Evolutionary conservation across 2,113 vertebrate genomes (phyloP).

Genomic region (Lepus timidus): DNA sequence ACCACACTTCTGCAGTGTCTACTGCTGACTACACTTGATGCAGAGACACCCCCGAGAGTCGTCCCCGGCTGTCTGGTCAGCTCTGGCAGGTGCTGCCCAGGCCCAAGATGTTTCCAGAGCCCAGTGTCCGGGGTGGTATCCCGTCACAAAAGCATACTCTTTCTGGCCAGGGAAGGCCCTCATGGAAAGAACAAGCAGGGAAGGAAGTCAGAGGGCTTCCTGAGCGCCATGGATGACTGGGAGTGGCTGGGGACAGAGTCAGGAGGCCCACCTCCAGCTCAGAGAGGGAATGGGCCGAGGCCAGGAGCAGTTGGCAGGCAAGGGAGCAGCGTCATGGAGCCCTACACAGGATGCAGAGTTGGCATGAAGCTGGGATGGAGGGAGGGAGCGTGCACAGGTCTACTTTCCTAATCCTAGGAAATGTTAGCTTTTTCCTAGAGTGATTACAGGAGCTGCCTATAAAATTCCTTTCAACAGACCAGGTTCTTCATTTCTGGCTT

Average conservation of each 20-base stretch:
- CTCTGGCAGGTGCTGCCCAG: neutral
- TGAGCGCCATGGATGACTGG: neutral
- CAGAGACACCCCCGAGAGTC: neutral
- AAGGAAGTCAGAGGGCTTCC: neutral
- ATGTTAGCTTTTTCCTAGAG: conserved; percentile 13
- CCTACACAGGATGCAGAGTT: neutral
- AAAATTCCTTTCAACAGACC: neutral
- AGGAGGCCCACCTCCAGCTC: neutral
- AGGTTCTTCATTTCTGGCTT: neutral
- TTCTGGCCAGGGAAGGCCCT: conserved; percentile 33
- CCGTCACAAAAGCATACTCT: neutral
- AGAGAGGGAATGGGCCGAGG: neutral
- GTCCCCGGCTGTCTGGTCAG: neutral
- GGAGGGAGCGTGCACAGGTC: neutral
- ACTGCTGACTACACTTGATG: neutral
- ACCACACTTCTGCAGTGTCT: neutral
- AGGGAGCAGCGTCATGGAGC: neutral
- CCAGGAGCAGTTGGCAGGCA: neutral
- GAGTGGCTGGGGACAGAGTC: neutral
- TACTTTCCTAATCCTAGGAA: conserved; percentile 29
- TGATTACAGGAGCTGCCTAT: neutral
- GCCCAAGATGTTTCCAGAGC: neutral
- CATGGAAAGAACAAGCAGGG: neutral
- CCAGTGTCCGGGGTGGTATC: neutral
- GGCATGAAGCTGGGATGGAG: neutral